A percentile compares a stretch with the other conserved stretches of the same genome.
phyloP scores from a whole-genome alignment of 53 echinoderm and acorn worm genomes.

The Pentamera pediparva region DNA sequence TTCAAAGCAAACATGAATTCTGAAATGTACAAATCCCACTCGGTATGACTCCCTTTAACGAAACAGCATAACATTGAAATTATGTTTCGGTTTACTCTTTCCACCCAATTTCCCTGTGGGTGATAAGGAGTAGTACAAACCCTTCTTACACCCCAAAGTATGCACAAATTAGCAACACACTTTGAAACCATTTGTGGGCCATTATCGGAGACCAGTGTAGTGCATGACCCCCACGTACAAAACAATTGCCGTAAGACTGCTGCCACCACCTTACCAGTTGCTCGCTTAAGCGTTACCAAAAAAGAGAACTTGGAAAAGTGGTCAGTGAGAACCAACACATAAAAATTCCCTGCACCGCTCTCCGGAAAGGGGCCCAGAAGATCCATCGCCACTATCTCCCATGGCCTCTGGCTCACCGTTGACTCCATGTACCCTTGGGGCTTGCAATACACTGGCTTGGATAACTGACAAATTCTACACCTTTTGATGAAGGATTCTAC shows the following conservation, averaged over 20 bases:
- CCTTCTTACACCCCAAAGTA: slow-evolving; percentile 41
- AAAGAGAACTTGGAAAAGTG: slow-evolving; percentile 30
- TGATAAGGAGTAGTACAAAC: slow-evolving; percentile 55
- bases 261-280: slow-evolving; percentile 35
- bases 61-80: slow-evolving; percentile 50
- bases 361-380: slow-evolving; percentile 40
- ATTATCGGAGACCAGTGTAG: slow-evolving; percentile 49
- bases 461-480: slow-evolving; percentile 20
- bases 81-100: slow-evolving; percentile 47
- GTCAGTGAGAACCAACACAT: slow-evolving; percentile 28
- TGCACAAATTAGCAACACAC: slow-evolving; percentile 28
- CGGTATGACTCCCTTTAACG: slow-evolving; percentile 22
- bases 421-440: slow-evolving; percentile 41
- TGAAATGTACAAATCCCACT: slow-evolving; percentile 22
- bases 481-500: slow-evolving; percentile 18
- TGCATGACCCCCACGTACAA: slow-evolving; percentile 43
- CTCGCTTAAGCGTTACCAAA: slow-evolving; percentile 31
- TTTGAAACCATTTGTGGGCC: slow-evolving; percentile 48
- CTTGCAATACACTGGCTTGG: slow-evolving; percentile 42
- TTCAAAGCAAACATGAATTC: slow-evolving; percentile 1
- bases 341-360: slow-evolving; percentile 34
- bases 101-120: slow-evolving; percentile 58
- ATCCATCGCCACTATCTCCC: slow-evolving; percentile 49
- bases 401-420: background rate
- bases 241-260: slow-evolving; percentile 37